Percentiles rank a stretch among this genome's conserved stretches.
phyloP scores from a whole-genome alignment of 2,113 vertebrate genomes.

The Merops nubicus region DNA sequence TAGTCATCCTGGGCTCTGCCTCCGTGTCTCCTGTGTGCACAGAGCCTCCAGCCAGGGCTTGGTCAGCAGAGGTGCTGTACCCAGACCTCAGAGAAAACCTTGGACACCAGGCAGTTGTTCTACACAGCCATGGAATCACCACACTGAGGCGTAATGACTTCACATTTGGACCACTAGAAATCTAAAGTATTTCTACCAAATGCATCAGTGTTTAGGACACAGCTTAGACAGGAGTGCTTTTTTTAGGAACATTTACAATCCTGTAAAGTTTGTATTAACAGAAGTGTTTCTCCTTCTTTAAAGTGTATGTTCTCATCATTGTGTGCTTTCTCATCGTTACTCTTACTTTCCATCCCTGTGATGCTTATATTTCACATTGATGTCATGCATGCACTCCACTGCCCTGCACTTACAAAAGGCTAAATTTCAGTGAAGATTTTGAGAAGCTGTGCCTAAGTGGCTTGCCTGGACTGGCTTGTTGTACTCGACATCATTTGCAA shows the following conservation, averaged over 20 bases:
- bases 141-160: not conserved
- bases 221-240: not conserved
- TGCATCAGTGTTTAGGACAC: not conserved
- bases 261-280: not conserved
- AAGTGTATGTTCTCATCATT: rapidly evolving
- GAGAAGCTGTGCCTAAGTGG: not conserved
- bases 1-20: not conserved
- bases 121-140: rapidly evolving
- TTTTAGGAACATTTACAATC: not conserved
- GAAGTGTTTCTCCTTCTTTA: not conserved
- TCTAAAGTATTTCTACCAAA: not conserved
- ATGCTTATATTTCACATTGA: not conserved
- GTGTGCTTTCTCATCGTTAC: not conserved
- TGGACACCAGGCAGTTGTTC: not conserved
- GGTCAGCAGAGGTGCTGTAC: not conserved
- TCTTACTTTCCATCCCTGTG: not conserved
- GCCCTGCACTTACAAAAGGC: not conserved
- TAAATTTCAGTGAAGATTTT: not conserved
- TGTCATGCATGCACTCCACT: rapidly evolving
- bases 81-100: not conserved
- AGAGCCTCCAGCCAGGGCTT: not conserved
- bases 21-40: not conserved
- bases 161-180: not conserved
- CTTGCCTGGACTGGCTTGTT: not conserved
- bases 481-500: not conserved